Evolutionary conservation across 2,113 vertebrate genomes (phyloP).

Genomic region (Acanthochromis polyacanthus): DNA sequence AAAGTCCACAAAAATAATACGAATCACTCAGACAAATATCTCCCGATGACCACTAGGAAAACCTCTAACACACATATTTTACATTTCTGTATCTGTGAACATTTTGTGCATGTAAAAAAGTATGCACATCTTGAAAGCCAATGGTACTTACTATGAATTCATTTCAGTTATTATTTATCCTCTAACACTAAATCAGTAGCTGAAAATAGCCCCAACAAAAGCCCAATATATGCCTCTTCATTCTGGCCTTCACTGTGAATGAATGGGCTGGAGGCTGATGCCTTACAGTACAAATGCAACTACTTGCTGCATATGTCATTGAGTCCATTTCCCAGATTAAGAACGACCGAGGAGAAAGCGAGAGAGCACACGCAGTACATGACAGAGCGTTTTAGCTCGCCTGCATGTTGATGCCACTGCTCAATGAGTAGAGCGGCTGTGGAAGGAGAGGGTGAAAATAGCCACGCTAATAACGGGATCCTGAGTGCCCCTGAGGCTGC

Average conservation of each 20-base stretch:
- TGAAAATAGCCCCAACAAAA: background rate
- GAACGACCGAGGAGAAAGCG: conserved; percentile 23
- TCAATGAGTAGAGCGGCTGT: conserved; percentile 40
- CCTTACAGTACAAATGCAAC: background rate
- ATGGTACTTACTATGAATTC: background rate
- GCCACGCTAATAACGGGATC: conserved; percentile 70
- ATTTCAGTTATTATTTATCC: background rate
- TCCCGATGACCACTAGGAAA: background rate
- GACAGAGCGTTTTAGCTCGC: conserved; percentile 8
- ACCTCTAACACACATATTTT: background rate
- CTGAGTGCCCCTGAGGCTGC: conserved; percentile 71
- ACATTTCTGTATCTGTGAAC: background rate
- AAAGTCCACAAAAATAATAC: background rate
- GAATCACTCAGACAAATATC: background rate
- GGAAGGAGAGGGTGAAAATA: conserved; percentile 64
- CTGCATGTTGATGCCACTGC: conserved; percentile 23
- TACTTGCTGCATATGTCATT: background rate
- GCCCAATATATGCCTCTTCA: background rate
- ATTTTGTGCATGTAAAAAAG: background rate
- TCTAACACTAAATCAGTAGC: background rate
- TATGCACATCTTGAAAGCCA: too few species aligned
- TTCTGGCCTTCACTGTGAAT: background rate
- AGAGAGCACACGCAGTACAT: conserved; percentile 1
- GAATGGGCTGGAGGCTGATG: background rate
- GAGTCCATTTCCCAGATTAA: conserved; percentile 18